Conservation (phyloP, 2,797 vertebrate genomes). For the Helarctos malayanus region DNA sequence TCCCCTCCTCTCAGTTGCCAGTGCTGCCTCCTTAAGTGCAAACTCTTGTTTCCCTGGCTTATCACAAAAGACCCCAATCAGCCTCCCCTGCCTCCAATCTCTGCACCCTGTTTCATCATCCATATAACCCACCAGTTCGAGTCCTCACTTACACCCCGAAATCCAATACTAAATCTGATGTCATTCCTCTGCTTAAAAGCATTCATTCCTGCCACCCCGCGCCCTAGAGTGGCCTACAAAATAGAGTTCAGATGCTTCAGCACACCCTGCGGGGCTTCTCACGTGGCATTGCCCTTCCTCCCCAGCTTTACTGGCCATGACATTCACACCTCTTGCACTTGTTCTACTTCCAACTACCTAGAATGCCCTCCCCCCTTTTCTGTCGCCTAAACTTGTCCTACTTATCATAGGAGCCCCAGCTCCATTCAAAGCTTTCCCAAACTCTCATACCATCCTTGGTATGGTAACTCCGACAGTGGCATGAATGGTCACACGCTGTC, state of each 20-base stretch:
- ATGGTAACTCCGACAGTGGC: neutral
- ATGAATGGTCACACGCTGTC: neutral
- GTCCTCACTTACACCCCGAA: neutral
- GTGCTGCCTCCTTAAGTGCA: neutral
- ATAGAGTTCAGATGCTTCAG: neutral
- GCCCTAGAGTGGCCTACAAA: neutral
- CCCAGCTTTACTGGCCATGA: neutral
- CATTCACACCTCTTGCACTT: neutral
- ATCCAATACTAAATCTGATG: neutral
- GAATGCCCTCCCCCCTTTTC: neutral
- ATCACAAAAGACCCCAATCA: neutral
- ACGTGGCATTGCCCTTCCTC: neutral
- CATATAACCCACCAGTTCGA: neutral
- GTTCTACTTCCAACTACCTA: neutral
- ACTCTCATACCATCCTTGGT: neutral
- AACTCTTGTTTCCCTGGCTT: neutral
- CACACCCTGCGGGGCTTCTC: neutral
- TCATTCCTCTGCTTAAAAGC: neutral
- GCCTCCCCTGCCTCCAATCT: neutral
- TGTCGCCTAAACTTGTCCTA: neutral
- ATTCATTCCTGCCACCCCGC: neutral
- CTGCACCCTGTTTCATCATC: neutral
- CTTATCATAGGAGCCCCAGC: neutral
- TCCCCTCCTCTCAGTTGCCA: neutral
- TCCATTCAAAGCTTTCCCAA: neutral